Percentiles rank a stretch among this genome's conserved stretches.
Conservation (phyloP, 2,797 vertebrate genomes). For the Lateolabrax maculatus region DNA sequence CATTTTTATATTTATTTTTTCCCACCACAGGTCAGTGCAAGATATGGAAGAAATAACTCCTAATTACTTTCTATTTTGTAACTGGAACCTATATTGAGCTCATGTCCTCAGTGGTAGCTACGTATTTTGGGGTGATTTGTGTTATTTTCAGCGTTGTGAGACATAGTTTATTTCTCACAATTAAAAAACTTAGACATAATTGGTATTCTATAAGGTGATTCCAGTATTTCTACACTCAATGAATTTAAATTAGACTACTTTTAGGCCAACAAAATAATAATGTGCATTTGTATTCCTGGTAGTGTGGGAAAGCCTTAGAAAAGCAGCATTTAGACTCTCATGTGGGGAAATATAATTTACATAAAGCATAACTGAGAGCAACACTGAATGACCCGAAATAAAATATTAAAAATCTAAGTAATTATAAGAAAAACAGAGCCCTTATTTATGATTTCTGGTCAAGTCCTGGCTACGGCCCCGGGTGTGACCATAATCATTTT, state of each 20-base stretch:
- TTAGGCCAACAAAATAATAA: not conserved
- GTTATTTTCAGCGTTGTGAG: too few relatives aligned
- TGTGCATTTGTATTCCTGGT: not conserved
- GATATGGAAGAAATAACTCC: not conserved
- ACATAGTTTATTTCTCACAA: too few relatives aligned
- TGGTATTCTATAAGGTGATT: constrained; percentile 3
- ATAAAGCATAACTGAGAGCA: not conserved
- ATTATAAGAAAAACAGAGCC: not conserved
- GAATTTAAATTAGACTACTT: not conserved
- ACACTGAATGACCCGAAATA: not conserved
- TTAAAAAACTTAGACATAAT: not conserved
- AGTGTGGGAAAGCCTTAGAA: not conserved
- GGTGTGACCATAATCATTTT: not conserved
- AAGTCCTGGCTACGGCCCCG: not conserved
- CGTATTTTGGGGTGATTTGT: too few relatives aligned
- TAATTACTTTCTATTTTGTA: not conserved
- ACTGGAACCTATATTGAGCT: not conserved
- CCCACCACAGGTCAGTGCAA: not conserved
- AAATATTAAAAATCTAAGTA: not conserved
- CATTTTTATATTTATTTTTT: not conserved
- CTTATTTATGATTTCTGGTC: not conserved
- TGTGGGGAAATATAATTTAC: not conserved
- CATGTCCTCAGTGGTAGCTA: not conserved
- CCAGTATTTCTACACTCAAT: too few relatives aligned
- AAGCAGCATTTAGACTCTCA: not conserved